Evolutionary conservation across 2,888 invertebrate genomes (phyloP), one percentile per base, ranked within the genome.

Genomic region (Myathropa florea): DNA sequence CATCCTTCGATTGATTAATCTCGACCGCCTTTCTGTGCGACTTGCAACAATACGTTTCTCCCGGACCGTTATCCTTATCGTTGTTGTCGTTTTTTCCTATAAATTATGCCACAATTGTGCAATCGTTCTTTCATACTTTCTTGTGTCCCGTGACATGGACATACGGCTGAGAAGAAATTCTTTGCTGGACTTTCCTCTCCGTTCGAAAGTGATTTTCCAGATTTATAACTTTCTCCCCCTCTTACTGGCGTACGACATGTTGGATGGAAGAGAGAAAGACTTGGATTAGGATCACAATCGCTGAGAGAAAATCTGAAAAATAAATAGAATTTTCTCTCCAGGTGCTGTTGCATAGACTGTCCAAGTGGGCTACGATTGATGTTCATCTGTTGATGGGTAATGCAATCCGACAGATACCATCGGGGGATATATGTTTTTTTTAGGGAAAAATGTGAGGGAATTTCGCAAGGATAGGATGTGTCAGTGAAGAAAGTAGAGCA

Each of bases 141-240:
- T 76, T 36, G 3, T 83, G 71, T 78, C 83, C 65, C 78, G 70
- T 75, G 83, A 67, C 65, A 83, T 18, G 61, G 73, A 72, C 28
- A 21, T 36, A 57, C 80, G 82, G 82, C 85, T 85, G 85, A 85
- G 24, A 65, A 55, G n/a, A n/a, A 18, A 14, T 4, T 18, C 7
- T n/a, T 76, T 30, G 63, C 59, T 77, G 57, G 70, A 76, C 80
- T 84, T 75, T 84, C 64, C 60, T 68, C 55, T 59, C 12, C 64
- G 24, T 33, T 61, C 24, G 33, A 57, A n/a, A 68, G 70, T 64
- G 39, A 46, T 59, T 79, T 82, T 77, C 55, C 78, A 79, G 83
- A 86, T 79, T 86, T 86, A 86, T 86, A 73, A 83, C 86, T 79
- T 86, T 86, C 86, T 83, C 86, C 86, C 82, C 78, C 82, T 73